Evolutionary conservation across 1,140 invertebrate species (phyloP).

Genomic region (Stenopsyche tienmushanensis): DNA sequence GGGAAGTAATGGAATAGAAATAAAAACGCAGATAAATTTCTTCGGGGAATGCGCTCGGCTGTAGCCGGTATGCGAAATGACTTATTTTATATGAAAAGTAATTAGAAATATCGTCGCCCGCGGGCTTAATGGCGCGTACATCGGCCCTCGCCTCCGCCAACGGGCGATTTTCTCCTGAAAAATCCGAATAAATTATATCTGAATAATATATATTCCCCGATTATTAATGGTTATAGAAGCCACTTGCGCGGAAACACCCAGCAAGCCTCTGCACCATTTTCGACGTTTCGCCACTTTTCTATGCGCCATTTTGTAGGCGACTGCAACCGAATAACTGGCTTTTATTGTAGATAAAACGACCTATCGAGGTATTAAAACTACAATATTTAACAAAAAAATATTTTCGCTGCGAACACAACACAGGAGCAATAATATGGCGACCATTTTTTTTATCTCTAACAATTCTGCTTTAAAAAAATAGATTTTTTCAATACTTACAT

Average conservation of each 20-base stretch:
- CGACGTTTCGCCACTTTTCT: not conserved
- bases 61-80: conserved; percentile 32
- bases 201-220: conserved; percentile 11
- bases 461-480: no score
- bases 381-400: no score
- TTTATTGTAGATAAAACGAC: no score
- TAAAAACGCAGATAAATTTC: not conserved
- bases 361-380: no score
- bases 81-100: conserved; percentile 41
- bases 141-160: not conserved
- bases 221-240: conserved; percentile 5
- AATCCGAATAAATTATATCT: conserved; percentile 32
- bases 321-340: no score
- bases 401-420: no score
- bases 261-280: not conserved
- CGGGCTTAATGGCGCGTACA: conserved; percentile 36
- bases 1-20: no score
- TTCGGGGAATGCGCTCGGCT: conserved; percentile 18
- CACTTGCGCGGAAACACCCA: not conserved
- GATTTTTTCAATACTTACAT: no score
- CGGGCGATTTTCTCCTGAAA: conserved; percentile 25
- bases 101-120: conserved; percentile 39
- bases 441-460: no score
- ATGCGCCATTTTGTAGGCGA: not conserved
- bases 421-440: no score